Base-by-base conservation (phyloP, 2,888 invertebrate genomes). In the Apantesis nais region DNA sequence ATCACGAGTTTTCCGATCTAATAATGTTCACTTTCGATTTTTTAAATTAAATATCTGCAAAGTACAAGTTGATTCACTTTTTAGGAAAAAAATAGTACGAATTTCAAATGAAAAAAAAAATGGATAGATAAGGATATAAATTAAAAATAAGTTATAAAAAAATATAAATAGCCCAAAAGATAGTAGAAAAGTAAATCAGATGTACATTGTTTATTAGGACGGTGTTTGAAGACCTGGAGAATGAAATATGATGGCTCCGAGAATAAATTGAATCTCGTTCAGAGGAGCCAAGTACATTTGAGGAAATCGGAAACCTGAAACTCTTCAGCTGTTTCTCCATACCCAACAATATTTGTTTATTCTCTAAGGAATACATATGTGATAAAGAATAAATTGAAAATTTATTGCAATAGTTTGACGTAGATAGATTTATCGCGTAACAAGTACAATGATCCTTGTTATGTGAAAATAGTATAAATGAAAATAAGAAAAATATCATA, bases 251-350 rank as follows among this genome's bases (percentile, higher is more conserved):
- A 73, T 85, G 66, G 69, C 76, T 73, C 79, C 86, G 89, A 3
- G 48, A 48, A 48, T 48, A 88, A 91, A 92, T 91, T 90, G 89
- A 87, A 89, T 85, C 80, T 80, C 81, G 79, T 86, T 85, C 73
- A 74, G 67, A 83, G 78, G 79, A 83, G 83, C 78, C 79, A 84
- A 85, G 77, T 84, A 86, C 84, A 84, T 80, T 85, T 74, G 66
- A 85, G 86, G 86, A 88, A 90, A 91, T 89, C 82, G 86, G 88
- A 87, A 86, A 85, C 78, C 64, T 78, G 68, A 77, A 74, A 62
- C 71, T 74, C 65, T 70, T 68, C 34, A 34, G 65, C 31, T 66
- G 37, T 66, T 73, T 60, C 74, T 60, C 65, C 64, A 70, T 65
- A 61, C 52, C 60, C 60, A 31, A 69, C 44, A 37, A 66, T 16